Evolutionary conservation across 2,113 vertebrate species (phyloP), one percentile per base, ranked within the genome.

Genomic region (Boleophthalmus pectinirostris): DNA sequence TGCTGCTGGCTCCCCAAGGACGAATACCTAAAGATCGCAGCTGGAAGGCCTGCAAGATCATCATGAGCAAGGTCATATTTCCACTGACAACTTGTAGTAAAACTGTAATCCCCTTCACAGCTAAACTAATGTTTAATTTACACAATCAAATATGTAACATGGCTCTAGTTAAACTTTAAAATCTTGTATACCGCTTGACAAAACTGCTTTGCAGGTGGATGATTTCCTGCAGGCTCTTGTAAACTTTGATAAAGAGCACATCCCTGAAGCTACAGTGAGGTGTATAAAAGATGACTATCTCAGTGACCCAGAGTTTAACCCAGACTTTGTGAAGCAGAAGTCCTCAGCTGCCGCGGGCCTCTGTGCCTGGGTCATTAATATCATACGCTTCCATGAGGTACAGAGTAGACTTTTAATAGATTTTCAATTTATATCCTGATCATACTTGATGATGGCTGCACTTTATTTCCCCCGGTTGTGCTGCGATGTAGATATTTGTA

Each of bases 401-500:
- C 23, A 25, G 2, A 14, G 12, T 25, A 15, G 14, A 58, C 24
- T 5, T 25, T 56, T 13, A 29, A 29, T 29, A 56, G n/a, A 23
- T 56, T 56, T 15, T 25, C 11, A 14, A 25, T 24, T 15, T 25
- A 58, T 6, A 25, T 58, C 15, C 24, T 25, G 11, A 25, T 23
- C 54, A 57, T 25, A 25, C 56, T 25, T 15, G 12, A 25, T 24
- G 21, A 15, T 58, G 14, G 24, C 13, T 58, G 12, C 6, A 2
- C 0, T 73, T 79, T 10, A 78, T 57, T 78, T 79, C 47, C 81
- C 69, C 82, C 86, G 63, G 57, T 85, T 83, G 82, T 81, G 92
- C 92, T 93, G 85, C 69, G 82, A 79, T 90, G 91, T 83, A 95
- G 95, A 96, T 94, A 18, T 94, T 94, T 94, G 96, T 94, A 92